These are phyloP conservation scores for Harmothoe impar DNA, from an alignment of 2,888 invertebrate genomes.

Conservation along the genomic window DNA sequence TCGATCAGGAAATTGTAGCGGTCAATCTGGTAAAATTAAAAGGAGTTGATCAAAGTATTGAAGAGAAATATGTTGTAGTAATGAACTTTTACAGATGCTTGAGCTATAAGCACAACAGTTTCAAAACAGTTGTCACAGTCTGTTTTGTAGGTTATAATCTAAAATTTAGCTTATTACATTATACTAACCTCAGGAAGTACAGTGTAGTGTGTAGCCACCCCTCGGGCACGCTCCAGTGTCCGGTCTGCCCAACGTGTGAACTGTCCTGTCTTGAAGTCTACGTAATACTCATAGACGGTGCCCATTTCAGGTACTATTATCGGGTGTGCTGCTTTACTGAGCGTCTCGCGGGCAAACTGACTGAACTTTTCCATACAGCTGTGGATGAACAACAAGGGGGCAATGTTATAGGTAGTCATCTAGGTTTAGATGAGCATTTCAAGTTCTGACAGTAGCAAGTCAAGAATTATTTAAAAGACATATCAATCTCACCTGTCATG, in stretches of 20 bases:
- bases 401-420: not conserved
- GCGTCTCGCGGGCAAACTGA: constrained; percentile 79
- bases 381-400: constrained; percentile 34
- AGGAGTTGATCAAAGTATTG: not conserved
- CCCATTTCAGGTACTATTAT: constrained; percentile 77
- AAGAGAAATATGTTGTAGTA: not conserved
- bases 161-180: too few species aligned
- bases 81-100: not conserved
- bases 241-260: constrained; percentile 79
- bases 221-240: constrained; percentile 75
- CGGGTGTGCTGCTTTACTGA: constrained; percentile 79
- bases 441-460: too few species aligned
- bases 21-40: constrained; percentile 75
- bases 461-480: too few species aligned
- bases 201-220: constrained; percentile 75
- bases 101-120: not conserved
- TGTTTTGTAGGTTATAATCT: too few species aligned
- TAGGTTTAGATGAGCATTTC: too few species aligned
- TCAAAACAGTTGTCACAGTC: not conserved
- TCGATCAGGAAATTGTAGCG: constrained; percentile 79
- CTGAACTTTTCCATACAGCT: constrained; percentile 79
- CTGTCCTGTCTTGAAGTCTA: constrained; percentile 75
- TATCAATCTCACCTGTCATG: constrained; percentile 78
- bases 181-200: constrained; percentile 78
- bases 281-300: constrained; percentile 79